Conservation (phyloP, 53 echinoderm and acorn worm species). For the Actinopyga echinites region DNA sequence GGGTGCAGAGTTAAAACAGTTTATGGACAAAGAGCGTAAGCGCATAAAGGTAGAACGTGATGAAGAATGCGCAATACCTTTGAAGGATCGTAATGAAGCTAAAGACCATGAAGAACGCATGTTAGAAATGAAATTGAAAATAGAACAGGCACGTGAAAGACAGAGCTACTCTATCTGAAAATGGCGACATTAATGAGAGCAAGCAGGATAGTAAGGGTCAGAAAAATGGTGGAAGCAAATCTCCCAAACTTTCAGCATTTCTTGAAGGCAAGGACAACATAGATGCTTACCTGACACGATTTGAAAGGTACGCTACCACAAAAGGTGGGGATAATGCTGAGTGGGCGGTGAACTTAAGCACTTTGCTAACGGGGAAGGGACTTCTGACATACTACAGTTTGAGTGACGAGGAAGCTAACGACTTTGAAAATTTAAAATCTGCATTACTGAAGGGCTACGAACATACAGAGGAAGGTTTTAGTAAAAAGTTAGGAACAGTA, state of each 20-base stretch:
- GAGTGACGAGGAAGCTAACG: neutral
- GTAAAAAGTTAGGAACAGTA: slow-evolving; percentile 52
- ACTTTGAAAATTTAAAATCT: neutral
- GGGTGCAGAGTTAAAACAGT: neutral
- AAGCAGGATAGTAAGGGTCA: neutral
- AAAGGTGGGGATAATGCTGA: neutral
- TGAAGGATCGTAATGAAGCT: neutral
- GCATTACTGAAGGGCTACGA: neutral
- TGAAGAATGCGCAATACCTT: neutral
- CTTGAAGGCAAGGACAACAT: slow-evolving; percentile 33
- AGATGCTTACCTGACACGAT: slow-evolving; percentile 10
- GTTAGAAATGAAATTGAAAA: neutral
- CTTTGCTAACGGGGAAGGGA: slow-evolving; percentile 20
- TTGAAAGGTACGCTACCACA: slow-evolving; percentile 2
- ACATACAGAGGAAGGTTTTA: slow-evolving; percentile 52
- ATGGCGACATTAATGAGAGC: neutral
- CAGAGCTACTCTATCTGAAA: neutral
- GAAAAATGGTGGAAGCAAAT: neutral
- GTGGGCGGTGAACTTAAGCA: slow-evolving; percentile 25
- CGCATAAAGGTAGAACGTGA: neutral
- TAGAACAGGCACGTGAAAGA: neutral
- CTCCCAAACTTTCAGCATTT: slow-evolving; percentile 22
- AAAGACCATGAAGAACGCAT: neutral
- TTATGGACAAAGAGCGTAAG: neutral
- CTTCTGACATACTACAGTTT: neutral